These are phyloP conservation scores for Galeopsomyia nigrocyanea DNA, from an alignment of 2,888 invertebrate genomes.

Conservation along the genomic window DNA sequence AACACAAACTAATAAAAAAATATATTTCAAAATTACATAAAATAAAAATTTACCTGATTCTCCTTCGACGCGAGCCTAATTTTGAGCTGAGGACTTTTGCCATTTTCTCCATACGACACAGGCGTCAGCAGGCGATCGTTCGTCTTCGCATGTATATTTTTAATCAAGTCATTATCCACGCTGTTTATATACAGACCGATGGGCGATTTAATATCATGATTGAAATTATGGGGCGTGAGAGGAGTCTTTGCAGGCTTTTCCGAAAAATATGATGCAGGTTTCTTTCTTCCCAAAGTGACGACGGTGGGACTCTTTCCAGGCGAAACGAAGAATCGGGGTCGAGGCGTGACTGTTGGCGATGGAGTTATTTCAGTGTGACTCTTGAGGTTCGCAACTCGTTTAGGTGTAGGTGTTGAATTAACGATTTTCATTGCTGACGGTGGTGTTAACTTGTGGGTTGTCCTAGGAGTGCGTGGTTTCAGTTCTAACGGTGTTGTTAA, in stretches of 20 bases:
- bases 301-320: constrained; percentile 54
- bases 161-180: constrained; percentile 56
- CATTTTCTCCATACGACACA: constrained; percentile 6
- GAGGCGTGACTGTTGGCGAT: no score
- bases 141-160: constrained; percentile 54
- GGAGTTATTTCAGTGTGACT: no score
- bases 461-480: neutral
- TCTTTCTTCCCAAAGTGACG: constrained; percentile 31
- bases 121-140: constrained; percentile 56
- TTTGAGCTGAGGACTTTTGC: constrained; percentile 44
- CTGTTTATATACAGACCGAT: constrained; percentile 60
- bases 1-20: no score
- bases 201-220: constrained; percentile 59
- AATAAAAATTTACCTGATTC: constrained; percentile 37
- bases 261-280: constrained; percentile 51
- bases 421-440: neutral
- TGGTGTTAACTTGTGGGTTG: neutral
- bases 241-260: constrained; percentile 15
- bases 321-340: constrained; percentile 53
- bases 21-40: neutral
- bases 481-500: no score
- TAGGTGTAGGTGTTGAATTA: neutral
- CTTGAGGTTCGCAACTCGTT: neutral
- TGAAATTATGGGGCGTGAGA: constrained; percentile 47
- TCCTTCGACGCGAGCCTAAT: constrained; percentile 51